Percentiles rank a stretch among this genome's conserved stretches.
Conservation (phyloP, 2,797 vertebrate genomes). For the Platalea minor region DNA sequence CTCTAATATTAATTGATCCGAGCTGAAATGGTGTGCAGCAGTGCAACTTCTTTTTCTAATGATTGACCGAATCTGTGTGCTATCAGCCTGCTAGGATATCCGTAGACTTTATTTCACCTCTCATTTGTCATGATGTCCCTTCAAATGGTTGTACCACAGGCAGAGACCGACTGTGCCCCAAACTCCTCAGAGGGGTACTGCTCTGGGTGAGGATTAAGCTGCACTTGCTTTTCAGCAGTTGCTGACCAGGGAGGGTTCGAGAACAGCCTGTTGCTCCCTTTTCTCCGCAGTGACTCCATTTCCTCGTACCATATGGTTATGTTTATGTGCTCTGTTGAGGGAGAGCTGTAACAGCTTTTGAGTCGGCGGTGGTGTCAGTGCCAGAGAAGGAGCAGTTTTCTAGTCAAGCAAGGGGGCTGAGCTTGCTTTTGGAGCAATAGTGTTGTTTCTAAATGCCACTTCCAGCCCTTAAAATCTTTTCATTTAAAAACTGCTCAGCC, state of each 20-base stretch:
- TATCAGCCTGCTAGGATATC: background rate
- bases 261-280: background rate
- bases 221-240: background rate
- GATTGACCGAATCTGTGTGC: background rate
- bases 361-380: background rate
- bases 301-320: background rate
- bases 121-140: background rate
- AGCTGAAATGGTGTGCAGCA: background rate
- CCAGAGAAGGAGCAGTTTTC: background rate
- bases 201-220: background rate
- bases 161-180: background rate
- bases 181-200: background rate
- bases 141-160: background rate
- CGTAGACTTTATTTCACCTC: background rate
- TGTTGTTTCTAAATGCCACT: background rate
- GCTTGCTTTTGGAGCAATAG: background rate
- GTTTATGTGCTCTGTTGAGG: background rate
- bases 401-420: background rate
- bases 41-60: background rate
- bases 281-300: background rate
- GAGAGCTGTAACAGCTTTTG: conserved; percentile 10
- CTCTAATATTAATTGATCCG: background rate
- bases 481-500: background rate
- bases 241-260: background rate
- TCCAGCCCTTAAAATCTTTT: background rate